Evolutionary conservation across 2,888 invertebrate genomes (phyloP), one percentile per base, ranked within the genome.

Genomic region (Leucania comma): DNA sequence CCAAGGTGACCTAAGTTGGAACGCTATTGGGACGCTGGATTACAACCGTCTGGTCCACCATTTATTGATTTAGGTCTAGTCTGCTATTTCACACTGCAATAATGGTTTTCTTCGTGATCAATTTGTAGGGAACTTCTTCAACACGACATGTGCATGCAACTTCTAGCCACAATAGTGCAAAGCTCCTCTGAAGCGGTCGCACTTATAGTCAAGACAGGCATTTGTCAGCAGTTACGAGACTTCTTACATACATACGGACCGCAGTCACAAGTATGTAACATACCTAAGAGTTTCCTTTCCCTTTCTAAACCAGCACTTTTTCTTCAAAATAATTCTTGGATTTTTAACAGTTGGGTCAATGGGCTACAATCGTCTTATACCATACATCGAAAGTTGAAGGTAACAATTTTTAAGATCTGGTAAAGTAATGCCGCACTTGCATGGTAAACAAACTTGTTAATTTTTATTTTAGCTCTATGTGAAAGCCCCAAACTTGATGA

Each of bases 331-430:
- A 20, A n/a, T n/a, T 20, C 1, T 48, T 48, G 20, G 12, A n/a
- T 59, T 20, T 51, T 75, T 50, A 26, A 57, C 89, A 95, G 95
- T 82, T 92, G 73, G 91, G 92, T 35, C 91, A 94, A 82, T 95
- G 94, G 94, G 88, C 92, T 17, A 90, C 87, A 3, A 85, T 94
- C 14, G 91, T 93, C 76, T 86, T 95, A 62, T 90, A 91, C 67
- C 86, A 89, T 74, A 79, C 72, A 9, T 66, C 83, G 89, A 48
- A 82, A 87, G 50, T 67, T 75, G 61, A 84, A 86, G 64, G 72
- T 84, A 80, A 82, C 75, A 78, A 78, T 74, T 50, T 2, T 38
- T 29, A 53, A 26, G 26, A 22, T n/a, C 29, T 46, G 12, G 32
- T 17, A 9, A 26, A 38, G 4, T 51, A 72, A 54, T 54, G 48